A percentile compares a stretch with the other conserved stretches of the same genome.
Evolutionary conservation across 2,113 vertebrate genomes (phyloP).

Genomic region (Lamprologus ornatipinnis): DNA sequence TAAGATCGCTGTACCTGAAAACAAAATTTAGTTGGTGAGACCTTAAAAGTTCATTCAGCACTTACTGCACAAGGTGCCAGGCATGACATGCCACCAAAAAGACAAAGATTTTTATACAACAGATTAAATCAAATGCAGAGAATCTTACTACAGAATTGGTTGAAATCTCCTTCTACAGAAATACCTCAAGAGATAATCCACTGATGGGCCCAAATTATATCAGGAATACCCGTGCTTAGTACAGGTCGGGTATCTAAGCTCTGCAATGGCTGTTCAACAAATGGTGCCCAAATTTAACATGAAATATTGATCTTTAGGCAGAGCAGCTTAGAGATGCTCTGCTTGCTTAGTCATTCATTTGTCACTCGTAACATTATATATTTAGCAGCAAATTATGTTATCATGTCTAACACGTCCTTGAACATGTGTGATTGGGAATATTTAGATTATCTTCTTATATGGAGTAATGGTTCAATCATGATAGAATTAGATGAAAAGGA

Average conservation of each 20-base stretch:
- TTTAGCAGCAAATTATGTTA: background rate
- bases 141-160: background rate
- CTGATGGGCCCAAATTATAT: background rate
- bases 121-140: background rate
- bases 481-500: accelerated
- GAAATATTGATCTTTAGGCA: background rate
- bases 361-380: accelerated
- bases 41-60: accelerated
- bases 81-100: background rate
- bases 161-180: background rate
- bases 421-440: background rate
- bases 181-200: background rate
- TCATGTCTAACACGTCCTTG: background rate
- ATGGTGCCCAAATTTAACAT: background rate
- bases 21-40: background rate
- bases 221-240: accelerated
- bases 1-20: background rate
- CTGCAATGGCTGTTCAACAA: background rate
- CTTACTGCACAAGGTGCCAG: background rate
- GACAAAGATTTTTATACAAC: accelerated
- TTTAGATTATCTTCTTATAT: background rate
- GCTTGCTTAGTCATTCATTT: accelerated
- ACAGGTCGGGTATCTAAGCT: background rate
- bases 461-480: accelerated
- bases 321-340: background rate